Conservation (phyloP, 1,140 invertebrate genomes). For the Paralvinella palmiformis region DNA sequence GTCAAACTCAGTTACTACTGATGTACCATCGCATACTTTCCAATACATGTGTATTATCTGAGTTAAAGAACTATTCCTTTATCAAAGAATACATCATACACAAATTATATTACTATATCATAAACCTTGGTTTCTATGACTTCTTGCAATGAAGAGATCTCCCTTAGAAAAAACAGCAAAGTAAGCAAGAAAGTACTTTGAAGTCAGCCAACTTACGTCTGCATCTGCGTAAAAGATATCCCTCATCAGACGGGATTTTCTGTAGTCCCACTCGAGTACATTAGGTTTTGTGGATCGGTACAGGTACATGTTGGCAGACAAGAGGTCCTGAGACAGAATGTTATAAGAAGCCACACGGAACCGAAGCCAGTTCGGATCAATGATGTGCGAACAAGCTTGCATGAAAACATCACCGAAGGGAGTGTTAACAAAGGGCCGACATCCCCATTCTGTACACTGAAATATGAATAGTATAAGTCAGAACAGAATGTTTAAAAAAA, state of each 20-base stretch:
- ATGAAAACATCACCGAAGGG: too few species aligned
- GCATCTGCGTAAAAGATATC: slow-evolving; percentile 66
- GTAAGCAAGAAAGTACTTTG: background rate
- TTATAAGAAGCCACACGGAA: slow-evolving; percentile 62
- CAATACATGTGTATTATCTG: background rate
- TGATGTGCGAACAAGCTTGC: too few species aligned
- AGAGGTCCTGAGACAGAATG: slow-evolving; percentile 74
- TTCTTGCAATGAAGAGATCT: background rate
- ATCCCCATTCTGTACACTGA: too few species aligned
- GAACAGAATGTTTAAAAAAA: too few species aligned
- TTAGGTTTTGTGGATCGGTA: slow-evolving; percentile 61
- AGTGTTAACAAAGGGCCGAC: too few species aligned
- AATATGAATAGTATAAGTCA: too few species aligned
- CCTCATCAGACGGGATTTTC: slow-evolving; percentile 62
- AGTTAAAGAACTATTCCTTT: background rate
- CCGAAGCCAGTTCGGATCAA: too few species aligned
- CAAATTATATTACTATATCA: background rate
- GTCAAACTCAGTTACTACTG: background rate
- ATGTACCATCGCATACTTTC: background rate
- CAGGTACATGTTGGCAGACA: slow-evolving; percentile 68
- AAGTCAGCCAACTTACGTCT: slow-evolving; percentile 59
- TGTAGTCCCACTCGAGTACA: slow-evolving; percentile 64
- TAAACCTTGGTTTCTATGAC: background rate
- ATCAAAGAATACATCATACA: background rate
- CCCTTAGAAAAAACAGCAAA: too few species aligned